A percentile compares a stretch with the other conserved stretches of the same genome.
phyloP scores from a whole-genome alignment of 2,888 invertebrate species.

The Charanyca ferruginea region DNA sequence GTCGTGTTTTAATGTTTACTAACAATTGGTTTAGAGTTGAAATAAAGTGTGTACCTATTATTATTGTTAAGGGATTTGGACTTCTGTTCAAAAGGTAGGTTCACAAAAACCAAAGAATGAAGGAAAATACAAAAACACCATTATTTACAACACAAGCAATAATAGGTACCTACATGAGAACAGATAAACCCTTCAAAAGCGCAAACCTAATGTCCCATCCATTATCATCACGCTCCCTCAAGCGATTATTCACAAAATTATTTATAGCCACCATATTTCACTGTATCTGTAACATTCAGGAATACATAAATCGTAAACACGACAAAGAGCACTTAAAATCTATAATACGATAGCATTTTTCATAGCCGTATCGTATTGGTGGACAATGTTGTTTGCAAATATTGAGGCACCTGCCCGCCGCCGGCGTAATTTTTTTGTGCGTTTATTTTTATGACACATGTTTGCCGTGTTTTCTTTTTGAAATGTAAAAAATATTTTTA shows the following conservation, averaged over 20 bases:
- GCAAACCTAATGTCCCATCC: conserved; percentile 51
- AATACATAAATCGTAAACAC: conserved; percentile 61
- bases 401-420: conserved; percentile 70
- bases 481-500: too few relatives aligned
- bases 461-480: conserved; percentile 39
- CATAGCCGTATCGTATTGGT: conserved; percentile 65
- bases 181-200: conserved; percentile 33
- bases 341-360: conserved; percentile 68
- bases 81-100: too few relatives aligned
- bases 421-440: conserved; percentile 64
- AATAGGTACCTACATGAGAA: conserved; percentile 10
- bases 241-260: conserved; percentile 72
- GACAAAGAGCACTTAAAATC: conserved; percentile 66
- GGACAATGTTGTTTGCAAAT: conserved; percentile 70
- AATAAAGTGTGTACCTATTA: too few relatives aligned
- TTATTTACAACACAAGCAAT: conserved; percentile 15
- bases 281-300: conserved; percentile 62
- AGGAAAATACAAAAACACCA: conserved; percentile 7
- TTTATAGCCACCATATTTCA: conserved; percentile 64
- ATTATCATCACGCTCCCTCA: conserved; percentile 51
- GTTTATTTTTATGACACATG: conserved; percentile 56
- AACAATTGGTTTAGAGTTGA: too few relatives aligned
- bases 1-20: too few relatives aligned
- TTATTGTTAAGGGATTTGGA: too few relatives aligned
- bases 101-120: not conserved